Conservation (phyloP, 23 tunicate species). For the Trididemnum clinides region DNA sequence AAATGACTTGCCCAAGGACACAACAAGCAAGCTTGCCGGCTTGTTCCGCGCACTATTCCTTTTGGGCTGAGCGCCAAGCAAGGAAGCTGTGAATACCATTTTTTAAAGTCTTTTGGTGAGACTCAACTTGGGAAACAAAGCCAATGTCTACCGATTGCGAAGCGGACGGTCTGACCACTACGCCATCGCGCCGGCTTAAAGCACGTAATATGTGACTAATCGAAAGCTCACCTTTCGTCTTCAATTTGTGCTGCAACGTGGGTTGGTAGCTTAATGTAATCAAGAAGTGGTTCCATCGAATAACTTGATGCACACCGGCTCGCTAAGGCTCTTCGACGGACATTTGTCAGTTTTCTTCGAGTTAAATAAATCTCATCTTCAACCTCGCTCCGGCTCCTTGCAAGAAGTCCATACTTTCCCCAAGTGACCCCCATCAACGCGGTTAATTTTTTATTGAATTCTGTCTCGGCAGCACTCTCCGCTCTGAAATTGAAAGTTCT, state of each 20-base stretch:
- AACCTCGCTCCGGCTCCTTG: background rate
- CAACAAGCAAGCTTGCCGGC: background rate
- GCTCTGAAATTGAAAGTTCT: too few relatives aligned
- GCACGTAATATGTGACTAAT: too few relatives aligned
- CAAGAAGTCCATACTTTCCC: conserved; percentile 55
- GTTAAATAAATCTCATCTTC: conserved; percentile 81
- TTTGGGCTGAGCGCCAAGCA: background rate
- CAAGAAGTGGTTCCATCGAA: conserved; percentile 76
- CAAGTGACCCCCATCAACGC: conserved; percentile 79
- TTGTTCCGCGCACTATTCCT: background rate
- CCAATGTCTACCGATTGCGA: background rate
- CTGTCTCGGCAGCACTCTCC: conserved; percentile 61
- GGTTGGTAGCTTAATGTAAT: conserved; percentile 32
- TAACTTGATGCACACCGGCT: conserved; percentile 37
- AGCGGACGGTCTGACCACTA: background rate
- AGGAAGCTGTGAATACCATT: background rate
- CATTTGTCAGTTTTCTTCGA: conserved; percentile 85
- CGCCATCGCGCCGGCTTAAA: background rate
- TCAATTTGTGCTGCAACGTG: conserved; percentile 48
- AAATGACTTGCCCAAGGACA: background rate
- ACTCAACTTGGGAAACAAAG: background rate
- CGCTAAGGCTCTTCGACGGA: conserved; percentile 67
- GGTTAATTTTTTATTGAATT: conserved; percentile 62
- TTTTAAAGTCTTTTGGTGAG: background rate
- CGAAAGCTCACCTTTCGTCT: conserved; percentile 24